Percentiles rank a stretch among this genome's conserved stretches.
Evolutionary conservation across 1,140 invertebrate genomes (phyloP).

Genomic region (Drosophila sp.): DNA sequence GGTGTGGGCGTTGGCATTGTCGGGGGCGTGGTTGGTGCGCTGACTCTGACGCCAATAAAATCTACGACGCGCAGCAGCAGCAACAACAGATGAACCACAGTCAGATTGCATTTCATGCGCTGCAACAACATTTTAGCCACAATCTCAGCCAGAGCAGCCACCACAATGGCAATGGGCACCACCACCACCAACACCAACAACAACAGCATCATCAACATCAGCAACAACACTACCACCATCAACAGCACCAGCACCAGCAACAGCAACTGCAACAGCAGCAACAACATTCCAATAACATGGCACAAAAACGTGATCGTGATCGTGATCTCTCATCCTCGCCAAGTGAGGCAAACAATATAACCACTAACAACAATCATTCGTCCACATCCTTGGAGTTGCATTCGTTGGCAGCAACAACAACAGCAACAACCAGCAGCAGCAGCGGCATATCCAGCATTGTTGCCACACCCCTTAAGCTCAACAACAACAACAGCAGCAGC

Average conservation of each 20-base stretch:
- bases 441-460: constrained; percentile 37
- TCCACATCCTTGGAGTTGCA: constrained; percentile 49
- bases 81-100: constrained; percentile 66
- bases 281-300: constrained; percentile 80
- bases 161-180: constrained; percentile 54
- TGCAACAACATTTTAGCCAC: constrained; percentile 74
- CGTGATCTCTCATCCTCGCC: constrained; percentile 75
- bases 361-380: constrained; percentile 28
- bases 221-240: constrained; percentile 29
- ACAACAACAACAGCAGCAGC: constrained; percentile 10
- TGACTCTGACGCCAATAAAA: constrained; percentile 75
- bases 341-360: constrained; percentile 32
- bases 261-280: constrained; percentile 78
- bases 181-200: constrained; percentile 29
- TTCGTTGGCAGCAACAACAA: constrained; percentile 15
- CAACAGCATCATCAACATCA: constrained; percentile 21
- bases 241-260: constrained; percentile 68
- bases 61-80: constrained; percentile 47
- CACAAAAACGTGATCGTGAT: constrained; percentile 81
- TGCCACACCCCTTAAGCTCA: constrained; percentile 51
- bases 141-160: constrained; percentile 58
- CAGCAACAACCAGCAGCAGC: constrained; percentile 42
- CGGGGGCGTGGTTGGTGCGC: constrained; percentile 62
- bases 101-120: constrained; percentile 74
- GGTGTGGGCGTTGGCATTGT: constrained; percentile 38